A percentile compares a stretch with the other conserved stretches of the same genome.
phyloP scores from a whole-genome alignment of 2,797 vertebrate species.

The Melanogrammus aeglefinus region DNA sequence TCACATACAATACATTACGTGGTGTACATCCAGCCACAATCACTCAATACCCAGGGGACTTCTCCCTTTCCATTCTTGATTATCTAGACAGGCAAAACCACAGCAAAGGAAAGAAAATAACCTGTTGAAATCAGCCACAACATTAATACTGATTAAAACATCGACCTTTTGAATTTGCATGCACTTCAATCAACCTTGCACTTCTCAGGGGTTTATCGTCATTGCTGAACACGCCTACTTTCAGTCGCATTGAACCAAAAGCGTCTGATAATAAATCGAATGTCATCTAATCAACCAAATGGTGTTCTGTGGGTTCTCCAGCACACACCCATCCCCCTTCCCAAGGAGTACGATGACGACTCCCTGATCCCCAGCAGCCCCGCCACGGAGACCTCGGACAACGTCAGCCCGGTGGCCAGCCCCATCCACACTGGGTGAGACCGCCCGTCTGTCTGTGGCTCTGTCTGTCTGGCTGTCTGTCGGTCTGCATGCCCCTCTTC shows the following conservation, averaged over 20 bases:
- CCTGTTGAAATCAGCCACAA: too few relatives aligned
- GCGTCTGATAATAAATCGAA: too few relatives aligned
- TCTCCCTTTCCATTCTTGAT: neutral
- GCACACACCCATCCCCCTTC: slow-evolving; percentile 78
- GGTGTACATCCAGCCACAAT: neutral
- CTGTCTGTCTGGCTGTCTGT: neutral
- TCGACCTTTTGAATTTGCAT: too few relatives aligned
- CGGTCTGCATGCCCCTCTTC: neutral
- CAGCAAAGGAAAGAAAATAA: too few relatives aligned
- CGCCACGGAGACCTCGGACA: slow-evolving; percentile 97
- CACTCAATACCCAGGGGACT: neutral
- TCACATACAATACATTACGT: neutral
- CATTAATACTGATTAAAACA: too few relatives aligned
- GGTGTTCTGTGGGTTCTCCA: slow-evolving; percentile 32
- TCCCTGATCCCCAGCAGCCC: slow-evolving; percentile 97
- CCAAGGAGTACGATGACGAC: slow-evolving; percentile 94
- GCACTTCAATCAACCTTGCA: too few relatives aligned
- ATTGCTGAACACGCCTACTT: neutral
- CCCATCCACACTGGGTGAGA: slow-evolving; percentile 95
- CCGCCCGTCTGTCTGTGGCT: neutral
- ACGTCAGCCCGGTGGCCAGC: slow-evolving; percentile 97
- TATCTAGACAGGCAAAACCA: too few relatives aligned
- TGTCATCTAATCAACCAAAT: too few relatives aligned
- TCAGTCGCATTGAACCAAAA: too few relatives aligned
- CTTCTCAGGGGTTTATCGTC: neutral